Evolutionary conservation across 2,797 vertebrate species (phyloP), one percentile per base, ranked within the genome.

Genomic region (Phrynocephalus forsythii): DNA sequence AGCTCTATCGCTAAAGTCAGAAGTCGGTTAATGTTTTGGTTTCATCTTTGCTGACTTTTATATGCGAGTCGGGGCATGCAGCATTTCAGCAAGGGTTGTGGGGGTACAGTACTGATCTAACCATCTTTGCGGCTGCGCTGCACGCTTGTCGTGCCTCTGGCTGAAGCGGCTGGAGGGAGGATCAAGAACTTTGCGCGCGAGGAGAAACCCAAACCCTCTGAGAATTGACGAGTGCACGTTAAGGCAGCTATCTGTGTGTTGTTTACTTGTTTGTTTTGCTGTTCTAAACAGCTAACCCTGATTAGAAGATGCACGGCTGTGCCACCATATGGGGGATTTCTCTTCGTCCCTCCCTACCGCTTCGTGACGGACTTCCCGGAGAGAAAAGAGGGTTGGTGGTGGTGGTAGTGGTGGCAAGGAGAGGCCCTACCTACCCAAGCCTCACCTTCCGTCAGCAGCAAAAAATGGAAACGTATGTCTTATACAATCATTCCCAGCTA

Each of bases 371-470:
- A 48, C 48, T 8, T n/a, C 69, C 22, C 0, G 52, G 52, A 20
- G 48, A 63, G 8, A 26, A 16, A 28, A 38, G 22, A 72, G 89
- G 87, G 88, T 86, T 69, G 15, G 73, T 89, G 87, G 87, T 86
- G 87, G 87, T 85, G 75, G 87, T 7, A 85, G 88, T 89, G 87
- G 81, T 92, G 86, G 60, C 86, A 87, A 68, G 79, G 86, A 56
- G 89, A 90, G 92, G 82, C 93, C 91, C 89, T 90, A 93, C 90
- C 82, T 71, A 82, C 87, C 93, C 94, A 90, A 44, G 85, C 87
- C 94, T 92, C 77, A 22, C 91, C 24, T 92, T 94, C 84, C 91
- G 86, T 90, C 94, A 95, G 95, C 92, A 95, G 94, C 91, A 94
- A 89, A 56, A 81, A 83, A 92, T 80, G 86, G 94, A 94, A 93